A percentile compares a stretch with the other conserved stretches of the same genome.
Conservation (phyloP, 2,888 invertebrate species). For the Alloplasta piceator region DNA sequence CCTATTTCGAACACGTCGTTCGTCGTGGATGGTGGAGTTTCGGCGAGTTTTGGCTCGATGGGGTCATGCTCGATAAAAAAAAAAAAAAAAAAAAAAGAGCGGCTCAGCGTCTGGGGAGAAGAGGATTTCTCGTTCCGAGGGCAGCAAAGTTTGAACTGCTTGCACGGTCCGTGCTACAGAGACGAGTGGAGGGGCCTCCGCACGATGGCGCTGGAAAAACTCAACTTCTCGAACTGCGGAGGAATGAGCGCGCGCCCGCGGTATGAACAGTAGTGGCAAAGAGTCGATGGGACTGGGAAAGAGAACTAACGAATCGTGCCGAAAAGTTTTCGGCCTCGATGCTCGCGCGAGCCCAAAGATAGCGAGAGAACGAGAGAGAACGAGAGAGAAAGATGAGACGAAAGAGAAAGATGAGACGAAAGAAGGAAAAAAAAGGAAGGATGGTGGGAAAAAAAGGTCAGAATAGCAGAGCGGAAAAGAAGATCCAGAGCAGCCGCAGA, state of each 20-base stretch:
- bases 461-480: conserved; percentile 34
- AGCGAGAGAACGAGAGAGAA: conserved; percentile 32
- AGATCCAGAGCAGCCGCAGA: too few species aligned
- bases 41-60: conserved; percentile 16
- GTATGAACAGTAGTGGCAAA: not conserved
- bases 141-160: conserved; percentile 66
- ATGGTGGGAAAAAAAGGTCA: not conserved
- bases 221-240: conserved; percentile 62
- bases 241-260: conserved; percentile 15
- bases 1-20: conserved; percentile 75
- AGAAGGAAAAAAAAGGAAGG: not conserved
- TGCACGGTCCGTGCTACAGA: conserved; percentile 31
- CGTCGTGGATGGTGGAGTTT: conserved; percentile 67
- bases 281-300: conserved; percentile 26
- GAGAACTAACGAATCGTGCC: conserved; percentile 73
- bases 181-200: conserved; percentile 29
- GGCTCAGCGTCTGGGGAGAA: not conserved
- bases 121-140: conserved; percentile 52
- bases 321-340: conserved; percentile 69
- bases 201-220: conserved; percentile 58
- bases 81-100: conserved; percentile 11
- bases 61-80: conserved; percentile 30
- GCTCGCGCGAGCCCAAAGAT: conserved; percentile 49
- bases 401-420: conserved; percentile 32
- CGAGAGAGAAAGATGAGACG: conserved; percentile 30